Conservation (phyloP, 2,888 invertebrate species). For the Trichopoda pennipes region DNA sequence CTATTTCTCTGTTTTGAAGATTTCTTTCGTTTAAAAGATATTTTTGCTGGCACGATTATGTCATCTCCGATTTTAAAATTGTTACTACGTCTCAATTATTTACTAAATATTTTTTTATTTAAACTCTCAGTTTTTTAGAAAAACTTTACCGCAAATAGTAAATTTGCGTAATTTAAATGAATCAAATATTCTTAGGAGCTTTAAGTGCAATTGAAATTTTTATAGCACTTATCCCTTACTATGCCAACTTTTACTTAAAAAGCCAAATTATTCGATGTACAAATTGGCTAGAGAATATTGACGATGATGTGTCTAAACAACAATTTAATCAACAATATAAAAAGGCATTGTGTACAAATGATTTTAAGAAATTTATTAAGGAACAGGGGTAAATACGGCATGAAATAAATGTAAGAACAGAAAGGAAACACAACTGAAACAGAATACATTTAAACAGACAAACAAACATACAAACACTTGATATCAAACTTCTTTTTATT, state of each 20-base stretch:
- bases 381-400: slow-evolving; percentile 6
- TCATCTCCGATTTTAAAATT: no score
- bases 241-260: not conserved
- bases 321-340: slow-evolving; percentile 23
- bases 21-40: no score
- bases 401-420: not conserved
- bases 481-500: slow-evolving; percentile 4
- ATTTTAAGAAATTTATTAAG: not conserved
- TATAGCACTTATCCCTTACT: not conserved
- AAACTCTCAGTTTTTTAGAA: no score
- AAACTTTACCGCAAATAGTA: no score
- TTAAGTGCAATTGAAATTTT: no score
- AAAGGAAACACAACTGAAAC: slow-evolving; percentile 42
- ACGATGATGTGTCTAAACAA: slow-evolving; percentile 10
- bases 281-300: slow-evolving; percentile 11
- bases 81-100: no score
- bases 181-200: no score
- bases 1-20: no score
- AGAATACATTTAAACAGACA: slow-evolving; percentile 27
- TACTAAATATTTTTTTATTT: no score
- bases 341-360: not conserved
- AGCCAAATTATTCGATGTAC: slow-evolving; percentile 4
- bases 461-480: slow-evolving; percentile 11
- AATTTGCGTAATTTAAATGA: no score
- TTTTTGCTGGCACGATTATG: no score